phyloP scores from a whole-genome alignment of 2,888 invertebrate species.

The Cantharis rustica region DNA sequence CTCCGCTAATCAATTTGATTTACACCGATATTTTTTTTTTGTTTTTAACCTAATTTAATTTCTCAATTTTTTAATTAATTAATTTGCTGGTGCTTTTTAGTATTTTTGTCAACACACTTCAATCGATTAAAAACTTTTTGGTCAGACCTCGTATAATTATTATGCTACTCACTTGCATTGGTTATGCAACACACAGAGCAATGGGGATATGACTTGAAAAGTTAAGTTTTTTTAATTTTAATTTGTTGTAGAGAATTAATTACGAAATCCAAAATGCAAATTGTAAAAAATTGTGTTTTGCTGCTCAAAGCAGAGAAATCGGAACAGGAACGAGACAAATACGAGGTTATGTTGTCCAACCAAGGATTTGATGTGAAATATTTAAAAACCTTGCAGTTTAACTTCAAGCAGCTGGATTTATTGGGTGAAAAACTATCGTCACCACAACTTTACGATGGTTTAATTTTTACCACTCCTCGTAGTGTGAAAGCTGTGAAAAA shows the following conservation, averaged over 20 bases:
- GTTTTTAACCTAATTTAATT: too few relatives aligned
- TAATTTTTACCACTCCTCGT: conserved; percentile 63
- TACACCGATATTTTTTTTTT: too few relatives aligned
- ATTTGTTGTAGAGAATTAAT: background rate
- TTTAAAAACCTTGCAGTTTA: conserved; percentile 60
- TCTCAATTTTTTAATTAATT: too few relatives aligned
- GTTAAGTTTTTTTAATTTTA: background rate
- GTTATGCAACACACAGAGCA: background rate
- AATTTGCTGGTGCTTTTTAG: too few relatives aligned
- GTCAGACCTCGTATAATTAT: background rate
- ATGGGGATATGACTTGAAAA: too few relatives aligned
- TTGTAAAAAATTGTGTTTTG: conserved; percentile 44
- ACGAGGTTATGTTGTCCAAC: conserved; percentile 53
- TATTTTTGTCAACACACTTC: too few relatives aligned
- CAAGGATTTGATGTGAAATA: conserved; percentile 57
- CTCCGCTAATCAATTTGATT: too few relatives aligned
- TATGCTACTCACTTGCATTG: too few relatives aligned
- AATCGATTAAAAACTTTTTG: too few relatives aligned
- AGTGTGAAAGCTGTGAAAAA: conserved; percentile 59
- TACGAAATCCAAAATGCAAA: conserved; percentile 32
- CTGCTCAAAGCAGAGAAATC: conserved; percentile 49
- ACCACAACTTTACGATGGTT: conserved; percentile 57
- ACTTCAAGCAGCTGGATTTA: conserved; percentile 57
- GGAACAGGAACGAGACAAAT: conserved; percentile 53
- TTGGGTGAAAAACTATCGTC: conserved; percentile 55